Evolutionary conservation across 1,140 invertebrate genomes (phyloP).

Genomic region (Drosophila leontia): DNA sequence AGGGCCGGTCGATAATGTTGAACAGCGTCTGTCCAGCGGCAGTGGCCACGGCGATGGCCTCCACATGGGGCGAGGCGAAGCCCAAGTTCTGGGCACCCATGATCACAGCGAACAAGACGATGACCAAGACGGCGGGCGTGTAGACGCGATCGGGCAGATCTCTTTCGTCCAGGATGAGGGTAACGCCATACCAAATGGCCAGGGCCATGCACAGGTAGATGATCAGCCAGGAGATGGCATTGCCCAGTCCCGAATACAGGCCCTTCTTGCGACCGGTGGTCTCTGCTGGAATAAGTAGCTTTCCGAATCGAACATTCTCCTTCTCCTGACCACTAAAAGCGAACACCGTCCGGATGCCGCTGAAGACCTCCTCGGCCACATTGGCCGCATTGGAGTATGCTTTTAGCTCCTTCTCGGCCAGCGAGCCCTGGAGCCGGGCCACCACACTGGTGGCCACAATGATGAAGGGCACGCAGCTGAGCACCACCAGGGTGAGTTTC

Average conservation of each 20-base stretch:
- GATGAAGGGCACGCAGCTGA: slow-evolving; percentile 92
- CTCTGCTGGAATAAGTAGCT: slow-evolving; percentile 88
- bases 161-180: slow-evolving; percentile 87
- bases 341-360: slow-evolving; percentile 92
- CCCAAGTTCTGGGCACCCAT: slow-evolving; percentile 95
- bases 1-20: slow-evolving; percentile 91
- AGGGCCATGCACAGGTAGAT: slow-evolving; percentile 92
- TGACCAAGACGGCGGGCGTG: slow-evolving; percentile 88
- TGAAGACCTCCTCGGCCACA: slow-evolving; percentile 94
- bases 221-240: slow-evolving; percentile 92
- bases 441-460: slow-evolving; percentile 89
- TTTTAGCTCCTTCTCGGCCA: slow-evolving; percentile 91
- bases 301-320: slow-evolving; percentile 89
- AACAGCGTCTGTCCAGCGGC: slow-evolving; percentile 94
- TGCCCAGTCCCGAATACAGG: slow-evolving; percentile 90
- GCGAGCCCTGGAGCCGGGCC: slow-evolving; percentile 89
- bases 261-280: slow-evolving; percentile 90
- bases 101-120: slow-evolving; percentile 93
- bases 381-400: slow-evolving; percentile 93
- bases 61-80: slow-evolving; percentile 93
- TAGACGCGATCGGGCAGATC: slow-evolving; percentile 86
- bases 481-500: slow-evolving; percentile 94
- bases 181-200: slow-evolving; percentile 94
- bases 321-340: slow-evolving; percentile 94
- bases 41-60: slow-evolving; percentile 90